Percentiles rank a stretch among this genome's conserved stretches.
These are phyloP conservation scores for Misgurnus mizolepis DNA, from an alignment of 2,113 vertebrate genomes.

Conservation along the genomic window DNA sequence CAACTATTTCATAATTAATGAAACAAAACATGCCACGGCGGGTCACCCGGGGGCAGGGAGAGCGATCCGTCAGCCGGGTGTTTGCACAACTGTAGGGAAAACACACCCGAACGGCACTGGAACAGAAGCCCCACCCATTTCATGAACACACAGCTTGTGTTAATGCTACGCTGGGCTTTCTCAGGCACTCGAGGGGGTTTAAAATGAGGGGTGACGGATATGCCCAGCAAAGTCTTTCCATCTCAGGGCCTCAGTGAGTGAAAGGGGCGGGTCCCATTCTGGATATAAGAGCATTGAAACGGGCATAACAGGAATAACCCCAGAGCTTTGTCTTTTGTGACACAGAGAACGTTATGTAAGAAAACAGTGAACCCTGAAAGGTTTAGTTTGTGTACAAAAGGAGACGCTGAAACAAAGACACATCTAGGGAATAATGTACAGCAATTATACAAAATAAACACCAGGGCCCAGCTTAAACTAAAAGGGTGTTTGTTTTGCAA, in stretches of 20 bases:
- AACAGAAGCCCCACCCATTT: conserved; percentile 28
- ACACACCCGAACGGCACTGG: conserved; percentile 13
- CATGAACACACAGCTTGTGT: conserved; percentile 24
- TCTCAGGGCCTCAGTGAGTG: conserved; percentile 29
- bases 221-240: conserved; percentile 60
- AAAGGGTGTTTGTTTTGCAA: too few species aligned
- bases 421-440: too few species aligned
- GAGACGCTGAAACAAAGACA: too few species aligned
- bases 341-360: not conserved
- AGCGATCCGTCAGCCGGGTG: conserved; percentile 42
- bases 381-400: too few species aligned
- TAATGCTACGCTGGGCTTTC: conserved; percentile 38
- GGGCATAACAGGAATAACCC: not conserved
- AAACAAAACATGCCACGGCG: conserved; percentile 43
- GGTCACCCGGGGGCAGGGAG: conserved; percentile 20
- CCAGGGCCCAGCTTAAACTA: too few species aligned
- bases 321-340: not conserved
- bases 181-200: conserved; percentile 3
- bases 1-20: conserved; percentile 55
- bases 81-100: conserved; percentile 54
- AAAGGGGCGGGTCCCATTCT: conserved; percentile 26
- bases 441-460: too few species aligned
- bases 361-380: too few species aligned
- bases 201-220: conserved; percentile 51
- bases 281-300: conserved; percentile 17